Evolutionary conservation across 2,888 invertebrate species (phyloP).

Genomic region (Orchestes rusci): DNA sequence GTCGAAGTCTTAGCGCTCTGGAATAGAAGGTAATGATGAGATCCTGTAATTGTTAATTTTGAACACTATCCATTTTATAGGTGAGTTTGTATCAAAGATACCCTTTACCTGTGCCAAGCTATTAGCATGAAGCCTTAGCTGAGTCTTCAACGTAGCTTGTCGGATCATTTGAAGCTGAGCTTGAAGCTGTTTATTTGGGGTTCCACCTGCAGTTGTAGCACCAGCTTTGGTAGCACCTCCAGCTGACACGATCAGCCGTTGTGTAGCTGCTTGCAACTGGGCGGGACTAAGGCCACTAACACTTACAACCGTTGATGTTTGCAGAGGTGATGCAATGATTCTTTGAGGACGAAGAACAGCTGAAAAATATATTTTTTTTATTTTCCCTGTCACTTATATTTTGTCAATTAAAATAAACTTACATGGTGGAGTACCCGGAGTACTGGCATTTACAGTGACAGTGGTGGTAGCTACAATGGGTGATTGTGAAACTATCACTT

Average conservation of each 20-base stretch:
- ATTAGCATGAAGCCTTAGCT: slow-evolving; percentile 38
- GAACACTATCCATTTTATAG: too few species aligned
- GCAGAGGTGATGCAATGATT: slow-evolving; percentile 41
- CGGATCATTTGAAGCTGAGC: slow-evolving; percentile 57
- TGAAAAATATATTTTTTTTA: slow-evolving; percentile 5
- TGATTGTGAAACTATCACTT: slow-evolving; percentile 35
- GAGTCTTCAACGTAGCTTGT: slow-evolving; percentile 42
- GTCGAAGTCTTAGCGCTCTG: slow-evolving; percentile 39
- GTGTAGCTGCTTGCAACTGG: slow-evolving; percentile 44
- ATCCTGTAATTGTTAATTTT: too few species aligned
- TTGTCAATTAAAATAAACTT: background rate
- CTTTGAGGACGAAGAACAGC: slow-evolving; percentile 35
- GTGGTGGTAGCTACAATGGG: slow-evolving; percentile 25
- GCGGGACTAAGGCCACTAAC: slow-evolving; percentile 40
- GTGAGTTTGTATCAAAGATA: background rate
- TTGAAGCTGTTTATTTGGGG: slow-evolving; percentile 41
- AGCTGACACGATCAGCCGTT: slow-evolving; percentile 43
- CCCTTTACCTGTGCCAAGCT: slow-evolving; percentile 20
- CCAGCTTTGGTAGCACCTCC: slow-evolving; percentile 36
- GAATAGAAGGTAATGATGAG: too few species aligned
- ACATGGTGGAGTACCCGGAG: slow-evolving; percentile 27
- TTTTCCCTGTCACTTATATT: background rate
- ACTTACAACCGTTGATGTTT: slow-evolving; percentile 40
- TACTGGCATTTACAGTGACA: slow-evolving; percentile 29
- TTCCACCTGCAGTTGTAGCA: slow-evolving; percentile 27